Evolutionary conservation across 2,113 vertebrate genomes (phyloP).

Genomic region (mouse (Mus musculus)): GRCm39 chr1:131046501-131047000

Average conservation of each 20-base stretch:
- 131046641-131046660: not conserved
- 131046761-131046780: not conserved
- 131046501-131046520: not conserved
- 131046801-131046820: not conserved
- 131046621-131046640: slow-evolving; percentile 6
- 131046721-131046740: rapidly evolving
- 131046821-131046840: not conserved
- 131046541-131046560: not conserved
- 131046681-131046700: not conserved
- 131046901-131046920: not conserved
- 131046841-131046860: not conserved
- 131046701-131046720: not conserved
- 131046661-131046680: not conserved
- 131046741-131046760: not conserved
- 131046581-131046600: not conserved
- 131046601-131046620: not conserved
- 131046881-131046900: not conserved
- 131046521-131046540: not conserved
- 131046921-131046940: not conserved
- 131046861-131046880: no score
- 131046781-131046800: not conserved
- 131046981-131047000: not conserved
- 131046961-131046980: not conserved
- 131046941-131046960: not conserved
- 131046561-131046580: rapidly evolving